Conservation (phyloP, 2,113 vertebrate genomes). For the Crotalus viridis region DNA sequence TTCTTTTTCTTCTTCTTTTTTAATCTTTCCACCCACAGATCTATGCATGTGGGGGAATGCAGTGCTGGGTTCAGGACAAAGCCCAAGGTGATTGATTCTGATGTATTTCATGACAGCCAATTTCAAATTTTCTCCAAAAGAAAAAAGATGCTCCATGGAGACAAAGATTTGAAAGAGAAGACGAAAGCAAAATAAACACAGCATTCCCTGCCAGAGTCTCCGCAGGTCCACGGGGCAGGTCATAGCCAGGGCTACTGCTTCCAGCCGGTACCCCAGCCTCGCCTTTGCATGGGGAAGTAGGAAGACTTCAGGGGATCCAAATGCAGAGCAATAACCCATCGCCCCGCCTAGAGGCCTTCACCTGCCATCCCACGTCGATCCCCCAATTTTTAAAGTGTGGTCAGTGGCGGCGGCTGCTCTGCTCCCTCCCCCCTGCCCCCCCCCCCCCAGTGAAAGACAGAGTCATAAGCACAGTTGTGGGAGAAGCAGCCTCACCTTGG, state of each 20-base stretch:
- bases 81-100: background rate
- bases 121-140: background rate
- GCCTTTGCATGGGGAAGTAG: background rate
- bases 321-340: background rate
- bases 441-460: background rate
- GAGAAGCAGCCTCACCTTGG: conserved; percentile 36
- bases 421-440: conserved; percentile 8
- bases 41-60: background rate
- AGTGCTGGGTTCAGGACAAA: background rate
- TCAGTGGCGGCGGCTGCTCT: conserved; percentile 15
- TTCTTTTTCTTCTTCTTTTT: background rate
- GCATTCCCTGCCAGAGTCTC: background rate
- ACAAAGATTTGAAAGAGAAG: background rate
- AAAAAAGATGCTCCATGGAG: background rate
- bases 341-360: background rate
- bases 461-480: conserved; percentile 23
- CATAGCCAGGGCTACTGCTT: background rate
- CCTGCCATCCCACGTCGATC: background rate
- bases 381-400: background rate
- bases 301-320: background rate
- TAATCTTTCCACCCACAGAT: background rate
- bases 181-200: background rate
- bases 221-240: background rate
- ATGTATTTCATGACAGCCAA: background rate
- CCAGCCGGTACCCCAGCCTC: background rate